Conservation (phyloP, 2,888 invertebrate species). For the Halictus ligatus region DNA sequence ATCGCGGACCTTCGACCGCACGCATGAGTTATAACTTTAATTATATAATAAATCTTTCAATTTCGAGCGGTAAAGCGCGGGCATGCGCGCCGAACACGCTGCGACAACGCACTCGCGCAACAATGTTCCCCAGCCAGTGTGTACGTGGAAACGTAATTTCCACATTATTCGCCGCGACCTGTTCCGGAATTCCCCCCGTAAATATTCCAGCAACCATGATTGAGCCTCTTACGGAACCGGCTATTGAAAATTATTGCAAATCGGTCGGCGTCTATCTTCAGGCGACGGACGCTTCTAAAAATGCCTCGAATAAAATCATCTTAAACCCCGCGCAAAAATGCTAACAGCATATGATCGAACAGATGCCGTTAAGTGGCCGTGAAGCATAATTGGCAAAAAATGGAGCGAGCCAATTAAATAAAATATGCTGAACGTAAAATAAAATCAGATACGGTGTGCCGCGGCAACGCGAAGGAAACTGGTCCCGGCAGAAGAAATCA, state of each 20-base stretch:
- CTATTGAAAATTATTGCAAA: not conserved
- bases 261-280: not conserved
- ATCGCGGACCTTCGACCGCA: conserved; percentile 19
- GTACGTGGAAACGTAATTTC: conserved; percentile 11
- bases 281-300: too few species aligned
- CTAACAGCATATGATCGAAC: not conserved
- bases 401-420: not conserved
- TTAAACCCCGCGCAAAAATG: not conserved
- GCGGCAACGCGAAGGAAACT: not conserved
- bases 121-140: conserved; percentile 18
- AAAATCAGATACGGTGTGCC: not conserved
- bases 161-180: not conserved
- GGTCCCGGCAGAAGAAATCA: not conserved
- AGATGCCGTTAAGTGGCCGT: not conserved
- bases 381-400: not conserved
- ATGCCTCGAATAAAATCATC: too few species aligned
- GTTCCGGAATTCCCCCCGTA: not conserved
- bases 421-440: not conserved
- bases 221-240: not conserved
- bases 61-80: conserved; percentile 32
- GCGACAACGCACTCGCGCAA: conserved; percentile 7
- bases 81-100: not conserved
- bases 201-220: not conserved
- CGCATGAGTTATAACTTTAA: conserved; percentile 61
- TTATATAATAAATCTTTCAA: conserved; percentile 56